Evolutionary conservation across 2,113 vertebrate genomes (phyloP), one percentile per base, ranked within the genome.

Genomic region (Otocyon megalotis): DNA sequence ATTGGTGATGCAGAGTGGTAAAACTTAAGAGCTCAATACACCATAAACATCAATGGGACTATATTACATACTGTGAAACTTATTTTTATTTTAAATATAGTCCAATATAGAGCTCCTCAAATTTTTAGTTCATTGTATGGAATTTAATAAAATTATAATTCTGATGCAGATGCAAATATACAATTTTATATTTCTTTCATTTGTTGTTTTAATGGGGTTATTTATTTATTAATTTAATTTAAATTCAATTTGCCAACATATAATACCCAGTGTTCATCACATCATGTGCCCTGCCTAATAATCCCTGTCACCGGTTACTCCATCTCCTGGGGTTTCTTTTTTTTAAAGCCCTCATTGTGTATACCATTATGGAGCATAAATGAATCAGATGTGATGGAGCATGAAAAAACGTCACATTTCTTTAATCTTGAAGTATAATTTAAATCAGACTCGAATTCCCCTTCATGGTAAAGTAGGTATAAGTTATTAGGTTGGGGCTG

Each of bases 1-100:
- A 97, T 99, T 60, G 99, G 99, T 89, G 99, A 99, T 98, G 99
- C 99, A 0, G 99, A 99, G 97, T 99, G 99, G 99, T 99, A 98
- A 99, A 98, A 67, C 2, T 13, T 95, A 69, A 2, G 82, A 90
- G 90, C 85, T 91, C 12, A 30, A 30, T 60, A 43, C 12, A 32
- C 80, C 62, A 65, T 86, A 83, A 96, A 79, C 81, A 90, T 69
- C 60, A 50, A 7, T 85, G 54, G 80, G 63, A 85, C 83, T 96
- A 22, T 88, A 69, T 62, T 84, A 65, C 22, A 58, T 90, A 69
- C 63, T 90, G 54, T 90, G 43, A 96, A 81, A 53, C 32, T 79
- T 77, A 76, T 53, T 91, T 95, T 96, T 89, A 72, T 95, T 96
- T 96, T 90, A 88, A 95, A 91, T 96, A 86, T 92, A 93, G 83